Evolutionary conservation across 1,140 invertebrate species (phyloP).

Genomic region (Drosophila repletoides): DNA sequence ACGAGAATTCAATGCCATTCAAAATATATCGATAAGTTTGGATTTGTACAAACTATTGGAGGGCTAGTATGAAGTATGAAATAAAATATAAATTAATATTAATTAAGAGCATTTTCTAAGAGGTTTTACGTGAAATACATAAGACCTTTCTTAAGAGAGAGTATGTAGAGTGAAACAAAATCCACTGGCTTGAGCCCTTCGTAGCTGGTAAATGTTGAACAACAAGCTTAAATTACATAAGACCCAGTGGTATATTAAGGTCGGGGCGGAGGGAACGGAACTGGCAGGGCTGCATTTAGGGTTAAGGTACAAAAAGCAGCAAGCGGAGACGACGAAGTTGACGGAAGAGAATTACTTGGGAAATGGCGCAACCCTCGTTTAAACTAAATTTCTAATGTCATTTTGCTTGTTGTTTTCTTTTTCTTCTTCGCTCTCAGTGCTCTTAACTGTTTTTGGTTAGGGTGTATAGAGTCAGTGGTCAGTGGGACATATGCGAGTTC

Average conservation of each 20-base stretch:
- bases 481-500: constrained; percentile 42
- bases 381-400: constrained; percentile 61
- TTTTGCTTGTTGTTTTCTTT: constrained; percentile 38
- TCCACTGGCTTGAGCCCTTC: constrained; percentile 30
- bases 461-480: constrained; percentile 10
- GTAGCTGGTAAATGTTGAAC: constrained; percentile 46
- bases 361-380: constrained; percentile 56
- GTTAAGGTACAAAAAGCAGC: constrained; percentile 43
- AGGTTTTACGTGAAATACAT: too few species aligned
- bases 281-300: constrained; percentile 40
- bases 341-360: constrained; percentile 32
- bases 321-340: constrained; percentile 8
- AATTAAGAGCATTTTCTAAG: too few species aligned
- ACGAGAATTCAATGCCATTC: too few species aligned
- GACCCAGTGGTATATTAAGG: neutral
- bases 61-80: too few species aligned
- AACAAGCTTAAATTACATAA: constrained; percentile 62
- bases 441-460: constrained; percentile 16
- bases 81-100: too few species aligned
- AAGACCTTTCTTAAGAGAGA: neutral
- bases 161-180: constrained; percentile 40
- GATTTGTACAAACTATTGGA: too few species aligned
- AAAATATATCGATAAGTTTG: too few species aligned
- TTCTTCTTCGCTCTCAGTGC: constrained; percentile 13
- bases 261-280: neutral